phyloP scores from a whole-genome alignment of 2,888 invertebrate species.

The Tachina grossa region DNA sequence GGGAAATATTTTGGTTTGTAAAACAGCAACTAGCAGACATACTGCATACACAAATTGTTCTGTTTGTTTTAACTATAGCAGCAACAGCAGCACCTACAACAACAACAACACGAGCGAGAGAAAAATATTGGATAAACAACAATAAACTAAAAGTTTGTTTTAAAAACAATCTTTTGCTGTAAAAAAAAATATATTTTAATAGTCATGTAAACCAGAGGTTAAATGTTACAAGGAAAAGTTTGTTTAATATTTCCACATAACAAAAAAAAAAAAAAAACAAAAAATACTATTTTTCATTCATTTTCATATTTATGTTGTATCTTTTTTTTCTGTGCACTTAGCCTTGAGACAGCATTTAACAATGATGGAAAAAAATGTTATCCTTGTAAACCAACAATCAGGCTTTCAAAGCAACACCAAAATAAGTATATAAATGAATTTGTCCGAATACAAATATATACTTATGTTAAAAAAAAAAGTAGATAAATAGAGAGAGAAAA shows the following conservation, averaged over 20 bases:
- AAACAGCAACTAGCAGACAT: not conserved
- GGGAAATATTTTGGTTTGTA: slow-evolving; percentile 64
- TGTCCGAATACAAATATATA: not conserved
- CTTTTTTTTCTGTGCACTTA: slow-evolving; percentile 48
- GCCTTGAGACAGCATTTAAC: slow-evolving; percentile 65
- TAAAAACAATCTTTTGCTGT: slow-evolving; percentile 52
- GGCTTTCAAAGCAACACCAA: slow-evolving; percentile 15
- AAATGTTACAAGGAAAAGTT: slow-evolving; percentile 64
- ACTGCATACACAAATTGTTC: slow-evolving; percentile 10
- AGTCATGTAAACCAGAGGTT: slow-evolving; percentile 70
- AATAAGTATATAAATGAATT: slow-evolving; percentile 1
- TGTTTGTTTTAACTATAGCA: not conserved
- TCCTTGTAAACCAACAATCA: not conserved
- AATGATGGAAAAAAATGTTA: slow-evolving; percentile 36
- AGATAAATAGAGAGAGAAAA: not conserved
- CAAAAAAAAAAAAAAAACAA: not conserved
- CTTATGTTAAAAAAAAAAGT: not conserved
- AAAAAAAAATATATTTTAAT: slow-evolving; percentile 57
- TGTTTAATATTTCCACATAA: slow-evolving; percentile 11
- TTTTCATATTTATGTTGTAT: slow-evolving; percentile 17
- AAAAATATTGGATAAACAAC: slow-evolving; percentile 55
- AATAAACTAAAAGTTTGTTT: slow-evolving; percentile 68
- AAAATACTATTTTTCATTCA: no score
- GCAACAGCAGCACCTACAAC: not conserved
- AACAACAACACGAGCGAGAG: slow-evolving; percentile 11